Base-by-base conservation (phyloP, 2,113 vertebrate species). In the Sula dactylatra region DNA sequence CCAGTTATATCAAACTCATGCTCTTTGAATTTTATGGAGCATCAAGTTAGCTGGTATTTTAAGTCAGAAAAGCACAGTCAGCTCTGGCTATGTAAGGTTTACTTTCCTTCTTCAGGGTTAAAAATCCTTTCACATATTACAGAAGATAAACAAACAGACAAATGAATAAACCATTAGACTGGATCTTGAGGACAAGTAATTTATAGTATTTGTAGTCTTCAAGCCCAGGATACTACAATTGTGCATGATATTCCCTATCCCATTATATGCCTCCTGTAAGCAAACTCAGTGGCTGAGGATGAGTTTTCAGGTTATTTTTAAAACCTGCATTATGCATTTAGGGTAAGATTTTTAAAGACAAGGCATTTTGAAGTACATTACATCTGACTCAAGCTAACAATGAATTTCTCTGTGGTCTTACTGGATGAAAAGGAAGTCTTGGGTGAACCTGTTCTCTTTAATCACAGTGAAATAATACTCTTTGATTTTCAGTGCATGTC, bases 401-500 rank as follows among this genome's bases (percentile, higher is more conserved):
- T 93, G 62, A 94, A 93, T 97, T 97, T 96, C 82, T 96, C 95
- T 97, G 71, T 74, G 67, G 93, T 96, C 96, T 86, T 74, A 86
- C 65, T 82, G 94, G 88, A 95, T 93, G 84, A 95, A 92, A 96
- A 90, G 70, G 80, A 92, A 92, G 52, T 93, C 93, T 96, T 52
- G 45, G 96, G 67, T 94, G 82, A 96, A 94, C 85, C 76, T 88
- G 77, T 96, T 95, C 91, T 95, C 92, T 97, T 96, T 97, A 96
- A 96, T 97, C 94, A 96, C 80, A 90, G 71, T 91, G 82, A 96
- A 94, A 97, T 97, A 96, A 88, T 77, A 81, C 81, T 74, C 92
- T 96, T 96, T 98, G 95, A 97, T 97, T 97, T 97, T 95, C 97
- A 97, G 94, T 91, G 77, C 88, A 86, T 96, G 89, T 83, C 93